Conservation (phyloP, 1,140 invertebrate genomes). For the Rhopalosiphum padi region DNA sequence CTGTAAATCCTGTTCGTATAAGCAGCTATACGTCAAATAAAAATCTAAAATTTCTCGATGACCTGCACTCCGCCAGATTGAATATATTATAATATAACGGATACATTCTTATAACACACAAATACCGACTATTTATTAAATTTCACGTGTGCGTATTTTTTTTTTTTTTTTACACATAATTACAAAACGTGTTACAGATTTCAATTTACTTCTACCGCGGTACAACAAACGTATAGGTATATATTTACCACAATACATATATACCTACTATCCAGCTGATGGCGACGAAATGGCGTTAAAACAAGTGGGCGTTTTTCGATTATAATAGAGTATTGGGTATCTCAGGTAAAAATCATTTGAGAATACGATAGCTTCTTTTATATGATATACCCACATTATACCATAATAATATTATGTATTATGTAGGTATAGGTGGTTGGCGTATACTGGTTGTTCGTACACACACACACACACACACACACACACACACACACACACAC, state of each 20-base stretch:
- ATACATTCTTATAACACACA: no score
- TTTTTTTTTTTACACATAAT: neutral
- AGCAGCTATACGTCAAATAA: neutral
- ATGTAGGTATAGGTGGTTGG: neutral
- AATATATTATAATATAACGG: neutral
- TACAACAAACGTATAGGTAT: neutral
- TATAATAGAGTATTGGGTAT: neutral
- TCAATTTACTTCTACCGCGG: neutral
- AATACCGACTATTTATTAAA: neutral
- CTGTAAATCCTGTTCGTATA: neutral
- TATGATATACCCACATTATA: neutral
- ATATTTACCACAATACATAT: neutral
- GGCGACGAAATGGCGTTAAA: neutral
- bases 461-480: no score
- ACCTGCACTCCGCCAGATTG: neutral
- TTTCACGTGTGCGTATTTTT: neutral
- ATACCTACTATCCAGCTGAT: neutral
- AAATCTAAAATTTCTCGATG: neutral
- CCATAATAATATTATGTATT: neutral
- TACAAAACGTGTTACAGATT: neutral
- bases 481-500: no score
- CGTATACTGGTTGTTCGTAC: neutral
- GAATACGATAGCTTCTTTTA: constrained; percentile 6
- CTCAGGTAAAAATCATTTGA: neutral
- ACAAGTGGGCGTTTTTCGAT: constrained; percentile 9